Conservation (phyloP, 2,888 invertebrate genomes). For the Agrochola litura region DNA sequence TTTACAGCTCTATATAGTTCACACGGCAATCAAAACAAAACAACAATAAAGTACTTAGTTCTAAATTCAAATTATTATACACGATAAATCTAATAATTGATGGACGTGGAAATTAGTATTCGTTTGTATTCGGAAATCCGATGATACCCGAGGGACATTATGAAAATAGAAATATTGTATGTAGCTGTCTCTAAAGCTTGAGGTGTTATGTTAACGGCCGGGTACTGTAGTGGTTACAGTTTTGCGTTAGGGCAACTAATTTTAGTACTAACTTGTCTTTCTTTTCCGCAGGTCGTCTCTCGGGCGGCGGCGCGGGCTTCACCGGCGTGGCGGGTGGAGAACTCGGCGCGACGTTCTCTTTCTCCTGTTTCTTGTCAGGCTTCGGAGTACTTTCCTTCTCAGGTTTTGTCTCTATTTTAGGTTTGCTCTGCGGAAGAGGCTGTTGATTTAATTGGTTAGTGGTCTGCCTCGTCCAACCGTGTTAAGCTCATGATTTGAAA, state of each 20-base stretch:
- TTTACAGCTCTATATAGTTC: too few species aligned
- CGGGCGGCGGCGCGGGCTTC: constrained; percentile 70
- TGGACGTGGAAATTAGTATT: too few species aligned
- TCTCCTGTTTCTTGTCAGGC: constrained; percentile 86
- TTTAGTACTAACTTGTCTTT: constrained; percentile 83
- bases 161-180: background rate
- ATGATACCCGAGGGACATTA: too few species aligned
- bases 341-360: constrained; percentile 87
- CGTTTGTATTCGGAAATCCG: too few species aligned
- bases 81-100: too few species aligned
- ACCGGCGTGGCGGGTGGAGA: constrained; percentile 81
- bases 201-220: background rate
- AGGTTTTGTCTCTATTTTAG: constrained; percentile 81
- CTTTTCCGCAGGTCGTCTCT: constrained; percentile 77
- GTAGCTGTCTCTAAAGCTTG: background rate
- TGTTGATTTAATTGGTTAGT: constrained; percentile 19
- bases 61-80: too few species aligned
- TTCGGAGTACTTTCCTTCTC: constrained; percentile 82
- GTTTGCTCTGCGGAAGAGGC: constrained; percentile 76
- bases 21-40: too few species aligned
- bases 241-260: too few species aligned
- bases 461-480: background rate
- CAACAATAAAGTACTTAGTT: too few species aligned
- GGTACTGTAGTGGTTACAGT: background rate
- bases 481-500: background rate